phyloP scores from a whole-genome alignment of 1,140 invertebrate species.

The Danaus melanippus region DNA sequence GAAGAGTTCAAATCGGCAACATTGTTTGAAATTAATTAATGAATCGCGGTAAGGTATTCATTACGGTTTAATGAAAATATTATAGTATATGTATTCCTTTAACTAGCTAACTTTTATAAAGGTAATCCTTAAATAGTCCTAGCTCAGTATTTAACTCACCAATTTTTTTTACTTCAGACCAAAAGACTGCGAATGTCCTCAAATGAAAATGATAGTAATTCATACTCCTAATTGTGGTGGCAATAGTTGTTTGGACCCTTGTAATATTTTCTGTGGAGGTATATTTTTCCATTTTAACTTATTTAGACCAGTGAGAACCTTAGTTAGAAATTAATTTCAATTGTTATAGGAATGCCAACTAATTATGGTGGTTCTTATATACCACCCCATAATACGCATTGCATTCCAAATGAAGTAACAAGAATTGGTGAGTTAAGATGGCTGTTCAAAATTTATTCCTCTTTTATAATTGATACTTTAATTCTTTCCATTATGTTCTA shows the following conservation, averaged over 20 bases:
- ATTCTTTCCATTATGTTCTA: neutral
- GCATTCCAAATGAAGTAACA: conserved; percentile 35
- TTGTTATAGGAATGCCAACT: conserved; percentile 39
- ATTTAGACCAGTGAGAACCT: neutral
- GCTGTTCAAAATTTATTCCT: neutral
- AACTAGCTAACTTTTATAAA: too few relatives aligned
- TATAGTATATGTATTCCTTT: too few relatives aligned
- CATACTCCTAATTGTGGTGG: conserved; percentile 33
- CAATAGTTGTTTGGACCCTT: conserved; percentile 31
- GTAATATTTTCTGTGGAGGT: conserved; percentile 49
- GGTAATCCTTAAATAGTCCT: too few relatives aligned
- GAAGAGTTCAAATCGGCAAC: conserved; percentile 41
- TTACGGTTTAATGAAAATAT: too few relatives aligned
- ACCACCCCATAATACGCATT: conserved; percentile 24
- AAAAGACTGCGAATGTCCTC: conserved; percentile 26
- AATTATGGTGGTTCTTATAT: conserved; percentile 27
- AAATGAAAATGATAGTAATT: conserved; percentile 53
- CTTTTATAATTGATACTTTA: neutral
- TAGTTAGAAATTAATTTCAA: too few relatives aligned
- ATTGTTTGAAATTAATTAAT: conserved; percentile 51
- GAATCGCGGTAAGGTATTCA: conserved; percentile 39
- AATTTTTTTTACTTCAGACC: conserved; percentile 55
- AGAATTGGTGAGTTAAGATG: conserved; percentile 49
- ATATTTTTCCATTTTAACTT: conserved; percentile 15
- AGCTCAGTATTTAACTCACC: conserved; percentile 30